Base-by-base conservation (phyloP, 2,113 vertebrate genomes). In the Callipepla squamata region DNA sequence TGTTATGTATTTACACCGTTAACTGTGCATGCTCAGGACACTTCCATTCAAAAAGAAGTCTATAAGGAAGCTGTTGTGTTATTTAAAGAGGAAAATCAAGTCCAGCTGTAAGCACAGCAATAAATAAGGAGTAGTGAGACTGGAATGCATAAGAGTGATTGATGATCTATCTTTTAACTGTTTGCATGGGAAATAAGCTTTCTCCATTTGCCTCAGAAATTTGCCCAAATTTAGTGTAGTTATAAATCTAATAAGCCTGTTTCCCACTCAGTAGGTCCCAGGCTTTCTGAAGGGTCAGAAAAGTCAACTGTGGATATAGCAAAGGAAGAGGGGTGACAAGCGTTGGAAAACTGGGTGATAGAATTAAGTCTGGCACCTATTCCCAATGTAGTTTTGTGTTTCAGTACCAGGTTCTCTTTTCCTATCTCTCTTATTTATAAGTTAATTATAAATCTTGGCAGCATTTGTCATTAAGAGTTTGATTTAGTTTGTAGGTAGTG, bases 291-390 rank as follows among this genome's bases (percentile, higher is more conserved):
- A 79, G 68, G 65, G 57, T 91, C 76, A 85, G 61, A 85, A 85
- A 85, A 95, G 93, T 81, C 92, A 95, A 42, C 20, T 93, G 76
- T 95, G 90, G 88, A 90, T 92, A 94, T 80, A 90, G 93, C 15
- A 25, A 69, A 50, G 87, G 93, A 93, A 80, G 15, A 65, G 36
- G 88, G 85, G 76, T 93, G 88, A 90, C 38, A 83, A 25, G 11
- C 65, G n/a, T 72, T 96, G 85, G 88, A 92, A 94, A 96, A 93
- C 45, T 87, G 18, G 15, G 63, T 68, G 25, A 87, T 85, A 72
- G 61, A 90, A 91, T 66, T 0, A 6, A 40, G 68, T 90, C 79
- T 90, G 79, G 92, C 73, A 92, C 73, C 79, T 57, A 61, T 20
- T 94, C 59, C 67, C 30, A 67, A 30, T 8, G 8, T 38, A 40